Base-by-base conservation (phyloP, 2,113 vertebrate species). In the Argyrosomus japonicus region DNA sequence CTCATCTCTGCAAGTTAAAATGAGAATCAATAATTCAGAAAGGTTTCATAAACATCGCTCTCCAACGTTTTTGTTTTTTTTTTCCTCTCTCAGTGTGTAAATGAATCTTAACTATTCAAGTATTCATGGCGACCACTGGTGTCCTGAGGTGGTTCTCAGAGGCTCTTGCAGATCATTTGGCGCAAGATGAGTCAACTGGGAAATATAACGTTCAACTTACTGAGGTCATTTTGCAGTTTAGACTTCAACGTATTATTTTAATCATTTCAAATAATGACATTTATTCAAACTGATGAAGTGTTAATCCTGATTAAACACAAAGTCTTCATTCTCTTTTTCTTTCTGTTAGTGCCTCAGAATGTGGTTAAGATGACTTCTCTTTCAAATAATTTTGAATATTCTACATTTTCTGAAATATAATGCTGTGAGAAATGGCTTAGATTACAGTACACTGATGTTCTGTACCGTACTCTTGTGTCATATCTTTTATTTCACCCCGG, bases 21-120 rank as follows among this genome's bases (percentile, higher is more conserved):
- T 57, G 5, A 67, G 45, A 57, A 87, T 90, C 57, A 87, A 88
- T 87, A 78, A 90, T 92, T 92, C 47, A 90, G 47, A 43, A 63
- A 47, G 48, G 54, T 78, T 83, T 90, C 69, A 82, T 90, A 63
- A 87, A 81, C 75, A 75, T 70, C 64, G 27, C 68, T 79, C 68
- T 57, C 54, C 11, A 5, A 50, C 25, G 14, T 15, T 15, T 43
- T 43, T 43, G 5, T 27, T 27, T 40, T 40, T 7, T 45, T 68
- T 69, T n/a, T 29, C 77, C 54, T 79, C 27, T 67, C 68, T 12
- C 40, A 61, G 48, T 17, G 50, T 62, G 21, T 54, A 47, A 69
- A 60, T 86, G 51, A 86, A 73, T 53, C 53, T 69, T 47, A 12
- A 18, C 54, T 76, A 54, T 25, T 91, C 57, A 54, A 53, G 68